Evolutionary conservation across 2,888 invertebrate genomes (phyloP), one percentile per base, ranked within the genome.

Genomic region (Scaptomyza caliginosa): DNA sequence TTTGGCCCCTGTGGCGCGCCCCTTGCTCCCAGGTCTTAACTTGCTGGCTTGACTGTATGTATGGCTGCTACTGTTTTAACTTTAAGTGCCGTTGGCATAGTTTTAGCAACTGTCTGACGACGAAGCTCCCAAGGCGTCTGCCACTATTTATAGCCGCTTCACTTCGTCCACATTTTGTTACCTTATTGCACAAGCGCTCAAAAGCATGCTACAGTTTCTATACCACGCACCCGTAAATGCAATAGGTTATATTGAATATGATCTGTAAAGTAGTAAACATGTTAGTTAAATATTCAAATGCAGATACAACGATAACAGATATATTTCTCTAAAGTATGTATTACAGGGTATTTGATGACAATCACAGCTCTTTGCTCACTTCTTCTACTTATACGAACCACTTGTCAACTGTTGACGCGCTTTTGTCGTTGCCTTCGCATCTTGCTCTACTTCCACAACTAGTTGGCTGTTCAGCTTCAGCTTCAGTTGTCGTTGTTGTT

Each of bases 331-430:
- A 11, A 11, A 28, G 7, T 3, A 4, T n/a, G 2, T 2, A 11
- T 11, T 32, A 36, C 45, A 63, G 42, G 60, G 67, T 56, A 60
- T 57, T 57, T 59, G n/a, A n/a, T n/a, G n/a, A n/a, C n/a, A n/a
- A 40, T 1, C 28, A n/a, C 30, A 32, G 11, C 16, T 13, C 17
- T 6, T 1, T 17, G 28, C 26, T 17, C 19, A 16, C 34, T 21
- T 21, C 26, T 17, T 23, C 17, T 17, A 16, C 40, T 60, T 49
- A 34, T 56, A 46, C 23, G 21, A 67, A 60, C 56, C 81, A 77
- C 81, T 86, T 80, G 81, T 86, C 81, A 84, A 84, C 84, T 77
- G 81, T 86, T 80, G 77, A 71, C 58, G 85, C 62, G 62, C 55
- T 63, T 80, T 76, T 74, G 74, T 86, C 55, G 71, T 32, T 49